Conservation (phyloP, 2,113 vertebrate species). For the Galemys pyrenaicus region DNA sequence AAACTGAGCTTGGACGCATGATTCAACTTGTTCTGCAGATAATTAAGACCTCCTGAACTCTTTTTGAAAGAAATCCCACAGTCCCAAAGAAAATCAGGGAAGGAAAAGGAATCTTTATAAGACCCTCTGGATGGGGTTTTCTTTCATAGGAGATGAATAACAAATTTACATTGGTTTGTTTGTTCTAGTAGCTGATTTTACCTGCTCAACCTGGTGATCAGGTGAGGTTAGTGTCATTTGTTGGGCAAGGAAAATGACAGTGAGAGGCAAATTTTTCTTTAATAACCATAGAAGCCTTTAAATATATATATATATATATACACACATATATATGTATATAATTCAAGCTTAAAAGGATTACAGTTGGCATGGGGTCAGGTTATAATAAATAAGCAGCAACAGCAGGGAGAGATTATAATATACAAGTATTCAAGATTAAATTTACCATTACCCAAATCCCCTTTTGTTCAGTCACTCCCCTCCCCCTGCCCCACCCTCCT, state of each 20-base stretch:
- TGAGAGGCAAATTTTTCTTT: not conserved
- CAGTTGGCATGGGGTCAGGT: not conserved
- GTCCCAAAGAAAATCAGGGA: slow-evolving; percentile 35
- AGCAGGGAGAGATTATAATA: not conserved
- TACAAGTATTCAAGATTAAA: not conserved
- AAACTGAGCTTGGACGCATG: not conserved
- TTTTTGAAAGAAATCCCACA: slow-evolving; percentile 30
- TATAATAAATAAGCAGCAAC: not conserved
- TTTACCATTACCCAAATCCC: not conserved
- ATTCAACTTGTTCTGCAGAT: slow-evolving; percentile 48
- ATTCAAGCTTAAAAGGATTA: not conserved
- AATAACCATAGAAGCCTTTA: not conserved
- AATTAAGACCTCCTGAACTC: slow-evolving; percentile 7
- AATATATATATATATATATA: not conserved
- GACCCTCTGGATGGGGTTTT: not conserved
- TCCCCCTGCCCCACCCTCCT: not conserved
- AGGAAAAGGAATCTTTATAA: not conserved
- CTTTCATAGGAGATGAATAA: not conserved
- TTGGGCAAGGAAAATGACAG: not conserved
- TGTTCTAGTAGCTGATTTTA: not conserved
- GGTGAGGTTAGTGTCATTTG: not conserved
- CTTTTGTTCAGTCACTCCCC: not conserved
- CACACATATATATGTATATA: not conserved
- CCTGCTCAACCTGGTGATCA: not conserved
- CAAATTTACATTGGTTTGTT: not conserved